Base-by-base conservation (phyloP, 2,797 vertebrate genomes). In the Vipera latastei region DNA sequence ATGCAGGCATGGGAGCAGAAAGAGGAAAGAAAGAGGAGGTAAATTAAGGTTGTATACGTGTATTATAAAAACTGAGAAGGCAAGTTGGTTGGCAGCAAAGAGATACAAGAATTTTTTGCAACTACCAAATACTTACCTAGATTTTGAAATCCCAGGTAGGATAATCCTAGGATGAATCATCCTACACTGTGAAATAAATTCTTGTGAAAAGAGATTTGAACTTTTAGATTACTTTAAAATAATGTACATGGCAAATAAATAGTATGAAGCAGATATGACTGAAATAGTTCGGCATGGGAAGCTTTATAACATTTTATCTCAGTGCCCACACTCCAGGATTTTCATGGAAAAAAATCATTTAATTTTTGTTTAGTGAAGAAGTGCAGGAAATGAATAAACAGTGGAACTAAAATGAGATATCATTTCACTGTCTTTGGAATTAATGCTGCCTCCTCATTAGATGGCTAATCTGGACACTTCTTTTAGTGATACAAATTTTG, bases 311-410 rank as follows among this genome's bases (percentile, higher is more conserved):
- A 22, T 86, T 90, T 86, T 89, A 65, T 32, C 51, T 90, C n/a
- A 65, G 20, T 14, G 28, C 60, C 55, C 20, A 56, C 25, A 60
- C 44, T 78, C 12, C 63, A 48, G 53, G 25, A 88, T 91, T 88
- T 91, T 56, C 60, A 89, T 85, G 65, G 48, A 20, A 78, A 44
- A 78, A 93, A 91, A 89, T 85, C 26, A 26, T 48, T 88, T 83
- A 57, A 78, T 26, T 83, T 91, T 86, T n/a, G 16, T 69, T 83
- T 83, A 48, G 73, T 63, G 44, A 53, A 65, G n/a, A 90, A 91
- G 83, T 61, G 55, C 51, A 91, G 57, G 12, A 89, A 69, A 89
- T 65, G 53, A 89, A 85, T 93, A 86, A 89, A 86, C 57, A 86
- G 18, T 25, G 14, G 55, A 61, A 93, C 56, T 55, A 88, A 88